A percentile compares a stretch with the other conserved stretches of the same genome.
These are phyloP conservation scores for Picathartes gymnocephalus DNA, from an alignment of 2,113 vertebrate genomes.

Conservation along the genomic window DNA sequence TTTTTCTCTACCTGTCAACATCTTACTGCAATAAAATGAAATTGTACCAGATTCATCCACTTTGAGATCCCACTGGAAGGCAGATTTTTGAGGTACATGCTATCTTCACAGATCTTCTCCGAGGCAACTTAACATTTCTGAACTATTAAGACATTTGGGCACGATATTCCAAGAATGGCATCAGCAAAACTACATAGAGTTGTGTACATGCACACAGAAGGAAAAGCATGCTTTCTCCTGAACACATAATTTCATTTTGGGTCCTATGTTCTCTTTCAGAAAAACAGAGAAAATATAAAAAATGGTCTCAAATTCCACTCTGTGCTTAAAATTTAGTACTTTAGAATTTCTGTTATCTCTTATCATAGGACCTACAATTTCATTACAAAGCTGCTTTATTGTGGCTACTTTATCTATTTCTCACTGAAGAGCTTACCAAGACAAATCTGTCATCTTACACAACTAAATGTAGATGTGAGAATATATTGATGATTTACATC, in stretches of 20 bases:
- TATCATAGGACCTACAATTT: neutral
- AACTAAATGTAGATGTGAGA: neutral
- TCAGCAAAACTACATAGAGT: neutral
- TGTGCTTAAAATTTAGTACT: neutral
- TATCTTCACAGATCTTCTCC: neutral
- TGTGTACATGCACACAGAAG: neutral
- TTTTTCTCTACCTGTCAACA: neutral
- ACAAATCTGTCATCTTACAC: neutral
- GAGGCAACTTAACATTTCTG: neutral
- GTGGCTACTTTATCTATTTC: neutral
- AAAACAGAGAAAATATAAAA: neutral
- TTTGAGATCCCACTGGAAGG: neutral
- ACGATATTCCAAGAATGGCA: neutral
- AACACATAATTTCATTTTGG: neutral
- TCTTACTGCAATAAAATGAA: neutral
- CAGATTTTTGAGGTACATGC: neutral
- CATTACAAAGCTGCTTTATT: neutral
- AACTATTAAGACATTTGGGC: neutral
- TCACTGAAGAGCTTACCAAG: neutral
- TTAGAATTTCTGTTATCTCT: neutral
- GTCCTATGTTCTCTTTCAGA: neutral
- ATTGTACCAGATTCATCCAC: neutral
- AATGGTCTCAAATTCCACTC: neutral
- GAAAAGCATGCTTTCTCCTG: neutral
- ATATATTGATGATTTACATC: neutral